Evolutionary conservation across 1,140 invertebrate species (phyloP).

Genomic region (Drosophila willistoni): DNA sequence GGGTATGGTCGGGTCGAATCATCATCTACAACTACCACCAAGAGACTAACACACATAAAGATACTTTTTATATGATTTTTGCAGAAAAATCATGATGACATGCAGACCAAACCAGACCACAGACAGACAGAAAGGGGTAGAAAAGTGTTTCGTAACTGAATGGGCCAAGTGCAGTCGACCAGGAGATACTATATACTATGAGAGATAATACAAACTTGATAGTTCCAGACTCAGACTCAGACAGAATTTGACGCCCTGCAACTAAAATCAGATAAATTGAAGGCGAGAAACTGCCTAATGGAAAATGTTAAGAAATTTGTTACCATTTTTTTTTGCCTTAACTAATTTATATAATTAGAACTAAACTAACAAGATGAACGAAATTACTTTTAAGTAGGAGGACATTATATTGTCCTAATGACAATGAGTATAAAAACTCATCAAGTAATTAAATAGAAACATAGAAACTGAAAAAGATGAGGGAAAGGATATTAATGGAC

Average conservation of each 20-base stretch:
- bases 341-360: neutral
- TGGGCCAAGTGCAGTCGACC: slow-evolving; percentile 53
- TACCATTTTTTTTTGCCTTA: neutral
- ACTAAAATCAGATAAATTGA: slow-evolving; percentile 29
- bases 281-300: neutral
- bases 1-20: neutral
- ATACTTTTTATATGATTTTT: neutral
- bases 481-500: too few species aligned
- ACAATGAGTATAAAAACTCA: neutral
- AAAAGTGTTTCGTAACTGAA: neutral
- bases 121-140: neutral
- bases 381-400: slow-evolving; percentile 12
- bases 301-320: slow-evolving; percentile 23
- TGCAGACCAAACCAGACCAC: slow-evolving; percentile 27
- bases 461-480: too few species aligned
- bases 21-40: slow-evolving; percentile 11
- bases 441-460: too few species aligned
- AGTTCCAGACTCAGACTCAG: slow-evolving; percentile 29
- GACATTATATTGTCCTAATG: neutral
- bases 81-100: slow-evolving; percentile 10
- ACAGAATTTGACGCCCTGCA: slow-evolving; percentile 71
- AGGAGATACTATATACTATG: slow-evolving; percentile 41
- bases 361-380: neutral
- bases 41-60: slow-evolving; percentile 7
- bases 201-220: slow-evolving; percentile 62